Conservation (phyloP, 1,140 invertebrate genomes). For the Coptotermes formosanus region DNA sequence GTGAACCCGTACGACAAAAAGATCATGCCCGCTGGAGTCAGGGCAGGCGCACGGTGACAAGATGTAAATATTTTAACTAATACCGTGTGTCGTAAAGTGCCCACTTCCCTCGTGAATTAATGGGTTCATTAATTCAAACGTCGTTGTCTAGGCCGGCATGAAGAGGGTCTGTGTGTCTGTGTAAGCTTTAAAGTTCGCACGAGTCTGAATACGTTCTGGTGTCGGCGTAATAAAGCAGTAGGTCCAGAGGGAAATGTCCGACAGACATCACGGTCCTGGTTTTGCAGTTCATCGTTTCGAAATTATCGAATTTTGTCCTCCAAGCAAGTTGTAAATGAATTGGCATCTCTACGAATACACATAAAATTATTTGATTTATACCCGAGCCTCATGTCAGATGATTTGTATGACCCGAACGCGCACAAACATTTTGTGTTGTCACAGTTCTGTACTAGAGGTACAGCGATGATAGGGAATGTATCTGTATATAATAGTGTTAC, state of each 20-base stretch:
- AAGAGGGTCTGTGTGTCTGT: not conserved
- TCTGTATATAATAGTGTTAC: too few relatives aligned
- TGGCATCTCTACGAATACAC: not conserved
- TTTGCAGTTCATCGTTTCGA: not conserved
- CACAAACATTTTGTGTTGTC: too few relatives aligned
- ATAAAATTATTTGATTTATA: too few relatives aligned
- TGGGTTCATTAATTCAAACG: conserved; percentile 13
- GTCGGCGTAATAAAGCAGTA: too few relatives aligned
- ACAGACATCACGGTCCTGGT: not conserved
- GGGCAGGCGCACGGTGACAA: not conserved
- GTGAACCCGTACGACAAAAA: not conserved
- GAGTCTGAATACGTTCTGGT: not conserved
- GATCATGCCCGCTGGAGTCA: not conserved
- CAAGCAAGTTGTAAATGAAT: not conserved
- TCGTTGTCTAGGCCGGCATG: not conserved
- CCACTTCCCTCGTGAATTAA: conserved; percentile 6
- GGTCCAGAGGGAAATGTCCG: not conserved
- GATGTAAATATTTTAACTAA: conserved; percentile 11
- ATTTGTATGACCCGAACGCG: too few relatives aligned
- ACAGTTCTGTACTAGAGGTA: too few relatives aligned
- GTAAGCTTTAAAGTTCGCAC: not conserved
- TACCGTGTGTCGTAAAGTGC: not conserved
- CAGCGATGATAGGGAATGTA: too few relatives aligned
- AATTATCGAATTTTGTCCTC: not conserved
- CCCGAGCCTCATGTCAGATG: too few relatives aligned